Conservation (phyloP, 2,113 vertebrate species). For the Ursus arctos region DNA sequence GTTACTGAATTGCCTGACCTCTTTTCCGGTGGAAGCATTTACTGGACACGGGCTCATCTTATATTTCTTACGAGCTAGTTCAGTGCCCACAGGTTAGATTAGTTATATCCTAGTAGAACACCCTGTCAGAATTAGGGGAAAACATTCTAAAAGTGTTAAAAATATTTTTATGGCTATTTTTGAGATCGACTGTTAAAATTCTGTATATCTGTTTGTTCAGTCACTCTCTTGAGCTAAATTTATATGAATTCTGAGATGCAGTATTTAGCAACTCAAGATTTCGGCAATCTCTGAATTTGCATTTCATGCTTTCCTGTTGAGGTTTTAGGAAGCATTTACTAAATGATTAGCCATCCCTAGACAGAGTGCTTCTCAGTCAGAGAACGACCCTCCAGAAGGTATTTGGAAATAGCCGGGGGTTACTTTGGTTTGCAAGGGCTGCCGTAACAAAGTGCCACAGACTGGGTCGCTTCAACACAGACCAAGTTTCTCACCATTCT, state of each 20-base stretch:
- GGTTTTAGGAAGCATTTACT: not conserved
- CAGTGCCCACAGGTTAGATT: not conserved
- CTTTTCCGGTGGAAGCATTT: not conserved
- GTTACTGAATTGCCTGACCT: not conserved
- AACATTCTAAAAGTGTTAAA: not conserved
- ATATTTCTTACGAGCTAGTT: not conserved
- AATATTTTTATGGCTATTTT: not conserved
- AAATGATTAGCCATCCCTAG: not conserved
- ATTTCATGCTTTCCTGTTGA: not conserved
- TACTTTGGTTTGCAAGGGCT: not conserved
- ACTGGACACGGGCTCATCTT: not conserved
- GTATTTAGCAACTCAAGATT: not conserved
- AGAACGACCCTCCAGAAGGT: not conserved
- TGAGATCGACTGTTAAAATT: not conserved
- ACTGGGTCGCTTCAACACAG: not conserved
- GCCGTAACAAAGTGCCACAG: not conserved
- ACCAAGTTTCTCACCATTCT: not conserved
- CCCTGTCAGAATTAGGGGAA: not conserved
- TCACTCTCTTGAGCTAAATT: not conserved
- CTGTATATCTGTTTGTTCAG: not conserved
- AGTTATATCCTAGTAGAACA: not conserved
- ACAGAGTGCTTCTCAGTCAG: not conserved
- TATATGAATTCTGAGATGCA: not conserved
- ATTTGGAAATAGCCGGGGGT: not conserved
- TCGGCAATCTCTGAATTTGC: not conserved